Percentiles rank a stretch among this genome's conserved stretches.
Evolutionary conservation across 2,797 vertebrate species (phyloP).

Genomic region (Gallirallus australis): DNA sequence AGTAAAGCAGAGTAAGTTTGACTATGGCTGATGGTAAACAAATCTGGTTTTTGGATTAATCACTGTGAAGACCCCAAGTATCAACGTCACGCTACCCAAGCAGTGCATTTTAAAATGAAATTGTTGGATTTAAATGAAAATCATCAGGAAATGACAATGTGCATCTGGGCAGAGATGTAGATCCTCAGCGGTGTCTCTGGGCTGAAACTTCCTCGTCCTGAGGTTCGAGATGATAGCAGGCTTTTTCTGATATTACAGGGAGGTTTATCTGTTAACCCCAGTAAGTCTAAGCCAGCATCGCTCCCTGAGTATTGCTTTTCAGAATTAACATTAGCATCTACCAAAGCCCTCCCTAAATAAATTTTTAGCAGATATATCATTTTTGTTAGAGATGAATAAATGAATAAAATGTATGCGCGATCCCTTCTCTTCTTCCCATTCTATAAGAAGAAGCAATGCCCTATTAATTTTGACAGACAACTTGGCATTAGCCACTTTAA

Average conservation of each 20-base stretch:
- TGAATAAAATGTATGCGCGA: constrained; percentile 72
- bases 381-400: constrained; percentile 78
- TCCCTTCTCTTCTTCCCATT: constrained; percentile 44
- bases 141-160: neutral
- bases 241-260: neutral
- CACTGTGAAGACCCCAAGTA: neutral
- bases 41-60: constrained; percentile 45
- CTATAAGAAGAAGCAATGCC: constrained; percentile 76
- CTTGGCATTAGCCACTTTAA: constrained; percentile 80
- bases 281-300: neutral
- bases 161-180: neutral
- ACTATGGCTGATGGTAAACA: neutral
- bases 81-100: neutral
- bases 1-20: neutral
- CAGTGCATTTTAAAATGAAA: neutral
- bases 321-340: constrained; percentile 61
- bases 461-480: constrained; percentile 86
- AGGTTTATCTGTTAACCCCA: constrained; percentile 29
- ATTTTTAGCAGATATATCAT: constrained; percentile 79
- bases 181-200: neutral
- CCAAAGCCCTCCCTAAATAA: constrained; percentile 67
- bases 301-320: constrained; percentile 1
- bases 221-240: neutral
- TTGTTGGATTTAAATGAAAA: neutral
- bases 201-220: neutral